Conservation (phyloP, 2,888 invertebrate genomes). For the Apotomis capreana region DNA sequence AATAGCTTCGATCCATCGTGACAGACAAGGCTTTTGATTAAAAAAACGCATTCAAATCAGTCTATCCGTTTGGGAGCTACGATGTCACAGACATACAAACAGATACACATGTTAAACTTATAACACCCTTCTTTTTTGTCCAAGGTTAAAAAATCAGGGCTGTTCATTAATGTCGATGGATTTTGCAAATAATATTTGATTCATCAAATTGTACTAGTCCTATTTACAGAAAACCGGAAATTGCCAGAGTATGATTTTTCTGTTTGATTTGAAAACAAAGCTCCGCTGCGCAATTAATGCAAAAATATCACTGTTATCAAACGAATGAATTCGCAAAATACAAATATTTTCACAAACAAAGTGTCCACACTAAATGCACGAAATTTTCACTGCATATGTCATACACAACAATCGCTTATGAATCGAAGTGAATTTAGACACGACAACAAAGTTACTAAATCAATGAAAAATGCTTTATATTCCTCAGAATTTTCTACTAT, state of each 20-base stretch:
- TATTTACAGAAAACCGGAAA: slow-evolving; percentile 18
- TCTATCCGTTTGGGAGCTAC: no score
- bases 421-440: slow-evolving; percentile 63
- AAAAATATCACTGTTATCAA: slow-evolving; percentile 41
- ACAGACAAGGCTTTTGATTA: no score
- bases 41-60: no score
- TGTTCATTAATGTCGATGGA: neutral
- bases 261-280: slow-evolving; percentile 34
- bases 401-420: slow-evolving; percentile 50
- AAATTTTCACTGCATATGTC: slow-evolving; percentile 45
- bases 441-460: slow-evolving; percentile 64
- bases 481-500: slow-evolving; percentile 74
- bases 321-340: slow-evolving; percentile 46
- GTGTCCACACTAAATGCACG: slow-evolving; percentile 13
- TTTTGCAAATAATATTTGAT: neutral
- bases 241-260: slow-evolving; percentile 28
- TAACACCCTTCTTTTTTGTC: no score
- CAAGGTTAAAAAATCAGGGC: neutral
- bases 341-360: slow-evolving; percentile 43
- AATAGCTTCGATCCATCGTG: no score
- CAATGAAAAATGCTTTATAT: slow-evolving; percentile 70
- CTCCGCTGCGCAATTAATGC: slow-evolving; percentile 33
- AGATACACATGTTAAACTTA: no score
- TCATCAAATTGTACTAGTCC: neutral
- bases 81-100: no score